phyloP scores from a whole-genome alignment of 2,888 invertebrate genomes.

The Sminthurinus aureus region DNA sequence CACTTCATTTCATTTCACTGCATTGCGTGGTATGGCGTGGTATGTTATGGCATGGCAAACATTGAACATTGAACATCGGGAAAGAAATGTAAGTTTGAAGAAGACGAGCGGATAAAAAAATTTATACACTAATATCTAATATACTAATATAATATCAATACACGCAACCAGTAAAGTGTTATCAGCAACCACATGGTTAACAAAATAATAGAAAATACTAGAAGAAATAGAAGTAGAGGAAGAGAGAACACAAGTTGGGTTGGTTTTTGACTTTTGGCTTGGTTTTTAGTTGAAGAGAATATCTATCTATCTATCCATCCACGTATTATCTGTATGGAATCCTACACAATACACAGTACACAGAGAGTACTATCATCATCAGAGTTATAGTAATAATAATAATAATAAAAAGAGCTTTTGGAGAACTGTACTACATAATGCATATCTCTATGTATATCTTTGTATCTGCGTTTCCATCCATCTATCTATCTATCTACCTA shows the following conservation, averaged over 20 bases:
- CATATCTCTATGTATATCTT: constrained; percentile 19
- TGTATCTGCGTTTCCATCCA: too few relatives aligned
- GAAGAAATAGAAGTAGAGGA: not conserved
- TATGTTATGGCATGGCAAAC: not conserved
- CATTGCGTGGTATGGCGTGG: constrained; percentile 7
- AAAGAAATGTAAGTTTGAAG: not conserved
- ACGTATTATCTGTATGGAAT: too few relatives aligned
- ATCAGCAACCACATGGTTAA: constrained; percentile 36
- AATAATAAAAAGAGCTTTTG: not conserved
- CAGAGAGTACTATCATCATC: too few relatives aligned
- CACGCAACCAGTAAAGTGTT: constrained; percentile 27
- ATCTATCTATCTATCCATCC: not conserved
- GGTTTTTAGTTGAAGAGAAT: not conserved
- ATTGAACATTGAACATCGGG: not conserved
- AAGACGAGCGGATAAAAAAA: constrained; percentile 18
- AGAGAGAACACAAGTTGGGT: not conserved
- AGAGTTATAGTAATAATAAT: not conserved
- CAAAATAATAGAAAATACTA: constrained; percentile 33
- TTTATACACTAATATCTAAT: constrained; percentile 8
- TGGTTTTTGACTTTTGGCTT: not conserved
- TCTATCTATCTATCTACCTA: not conserved
- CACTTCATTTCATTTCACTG: too few relatives aligned
- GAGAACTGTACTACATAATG: not conserved
- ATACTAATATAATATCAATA: constrained; percentile 34
- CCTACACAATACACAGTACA: too few relatives aligned